Evolutionary conservation across 2,113 vertebrate species (phyloP).

Genomic region (Paradoxurus hermaphroditus): DNA sequence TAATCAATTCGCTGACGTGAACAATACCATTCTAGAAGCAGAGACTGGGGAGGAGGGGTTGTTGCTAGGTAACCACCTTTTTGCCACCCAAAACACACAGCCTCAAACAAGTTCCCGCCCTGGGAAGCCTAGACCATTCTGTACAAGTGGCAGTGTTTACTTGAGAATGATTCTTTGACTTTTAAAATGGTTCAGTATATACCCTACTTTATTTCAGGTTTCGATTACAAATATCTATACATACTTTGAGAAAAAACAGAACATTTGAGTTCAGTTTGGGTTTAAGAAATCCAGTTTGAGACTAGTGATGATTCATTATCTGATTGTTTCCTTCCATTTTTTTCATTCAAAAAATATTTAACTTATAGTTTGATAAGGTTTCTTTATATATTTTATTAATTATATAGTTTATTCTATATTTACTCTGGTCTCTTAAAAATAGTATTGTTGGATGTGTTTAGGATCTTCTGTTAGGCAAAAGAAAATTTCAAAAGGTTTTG

Average conservation of each 20-base stretch:
- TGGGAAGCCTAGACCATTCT: conserved; percentile 30
- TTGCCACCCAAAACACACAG: conserved; percentile 69
- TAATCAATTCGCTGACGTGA: conserved; percentile 60
- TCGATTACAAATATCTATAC: not conserved
- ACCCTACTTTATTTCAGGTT: not conserved
- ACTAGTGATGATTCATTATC: not conserved
- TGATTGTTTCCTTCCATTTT: not conserved
- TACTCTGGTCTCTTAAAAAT: not conserved
- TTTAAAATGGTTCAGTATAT: not conserved
- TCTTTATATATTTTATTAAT: not conserved
- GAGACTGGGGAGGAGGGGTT: conserved; percentile 54
- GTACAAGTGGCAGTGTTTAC: not conserved
- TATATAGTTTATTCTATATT: not conserved
- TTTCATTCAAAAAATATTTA: not conserved
- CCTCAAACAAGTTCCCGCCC: conserved; percentile 45
- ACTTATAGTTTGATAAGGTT: not conserved
- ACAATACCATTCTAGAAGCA: conserved; percentile 27
- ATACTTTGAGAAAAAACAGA: conserved; percentile 6
- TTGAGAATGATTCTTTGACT: not conserved
- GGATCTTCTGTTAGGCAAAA: not conserved
- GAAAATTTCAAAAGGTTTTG: not conserved
- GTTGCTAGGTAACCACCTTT: conserved; percentile 82
- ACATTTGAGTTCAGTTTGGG: not conserved
- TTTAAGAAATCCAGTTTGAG: conserved; percentile 27
- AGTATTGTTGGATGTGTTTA: not conserved